These are phyloP conservation scores for Thunnus maccoyii DNA, from an alignment of 2,113 vertebrate genomes.

Conservation along the genomic window DNA sequence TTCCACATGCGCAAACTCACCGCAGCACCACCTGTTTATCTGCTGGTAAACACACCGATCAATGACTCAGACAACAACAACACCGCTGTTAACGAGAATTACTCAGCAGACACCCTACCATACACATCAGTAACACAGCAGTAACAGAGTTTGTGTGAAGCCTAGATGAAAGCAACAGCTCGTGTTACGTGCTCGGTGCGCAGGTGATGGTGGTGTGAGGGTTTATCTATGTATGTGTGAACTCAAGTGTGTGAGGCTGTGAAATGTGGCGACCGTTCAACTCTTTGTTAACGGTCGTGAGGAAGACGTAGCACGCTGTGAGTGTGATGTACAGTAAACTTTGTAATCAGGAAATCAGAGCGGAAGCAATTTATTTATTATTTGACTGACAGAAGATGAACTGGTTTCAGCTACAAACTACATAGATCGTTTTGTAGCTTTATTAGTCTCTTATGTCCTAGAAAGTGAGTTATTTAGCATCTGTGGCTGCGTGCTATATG, in stretches of 20 bases:
- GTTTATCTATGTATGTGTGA: not conserved
- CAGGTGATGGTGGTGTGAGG: not conserved
- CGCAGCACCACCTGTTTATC: conserved; percentile 29
- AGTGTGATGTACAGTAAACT: not conserved
- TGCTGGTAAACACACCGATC: conserved; percentile 17
- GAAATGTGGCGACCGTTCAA: not conserved
- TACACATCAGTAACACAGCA: not conserved
- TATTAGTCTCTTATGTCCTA: not conserved
- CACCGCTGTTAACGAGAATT: not conserved
- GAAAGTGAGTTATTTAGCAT: not conserved
- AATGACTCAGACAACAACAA: conserved; percentile 8
- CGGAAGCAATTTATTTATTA: no score
- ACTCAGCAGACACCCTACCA: not conserved
- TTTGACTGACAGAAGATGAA: no score
- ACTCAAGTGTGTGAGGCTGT: not conserved
- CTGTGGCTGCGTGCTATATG: not conserved
- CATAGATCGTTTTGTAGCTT: not conserved
- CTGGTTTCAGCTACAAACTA: no score
- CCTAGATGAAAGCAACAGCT: not conserved
- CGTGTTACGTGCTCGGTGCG: not conserved
- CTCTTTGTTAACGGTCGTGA: not conserved
- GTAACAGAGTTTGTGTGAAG: not conserved
- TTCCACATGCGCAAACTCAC: not conserved
- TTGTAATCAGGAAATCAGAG: not conserved
- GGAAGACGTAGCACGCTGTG: not conserved